Conservation (phyloP, 2,888 invertebrate genomes). For the Glyphotaelius pellucidus region DNA sequence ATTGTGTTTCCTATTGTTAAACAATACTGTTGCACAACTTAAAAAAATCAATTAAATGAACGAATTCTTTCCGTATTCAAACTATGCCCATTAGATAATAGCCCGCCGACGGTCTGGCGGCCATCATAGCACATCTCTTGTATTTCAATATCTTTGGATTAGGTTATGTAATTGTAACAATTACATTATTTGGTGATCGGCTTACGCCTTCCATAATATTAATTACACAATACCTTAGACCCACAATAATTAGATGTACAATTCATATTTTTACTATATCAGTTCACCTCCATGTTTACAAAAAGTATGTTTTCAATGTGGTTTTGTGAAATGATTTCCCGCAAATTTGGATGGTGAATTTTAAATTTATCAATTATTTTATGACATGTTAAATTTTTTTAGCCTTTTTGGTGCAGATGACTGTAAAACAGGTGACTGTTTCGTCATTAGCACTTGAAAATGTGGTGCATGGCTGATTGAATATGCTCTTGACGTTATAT, state of each 20-base stretch:
- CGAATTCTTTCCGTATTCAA: too few relatives aligned
- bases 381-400: not conserved
- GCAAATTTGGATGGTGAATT: not conserved
- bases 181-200: not conserved
- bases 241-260: not conserved
- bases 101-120: too few relatives aligned
- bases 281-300: not conserved
- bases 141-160: too few relatives aligned
- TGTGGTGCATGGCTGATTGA: not conserved
- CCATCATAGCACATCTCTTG: too few relatives aligned
- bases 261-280: not conserved
- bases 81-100: too few relatives aligned
- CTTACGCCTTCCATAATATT: not conserved
- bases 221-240: not conserved
- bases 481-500: not conserved
- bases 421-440: not conserved
- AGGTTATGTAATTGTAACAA: not conserved
- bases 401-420: not conserved
- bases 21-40: too few relatives aligned
- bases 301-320: not conserved
- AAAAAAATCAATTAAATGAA: too few relatives aligned
- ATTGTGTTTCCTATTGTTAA: too few relatives aligned
- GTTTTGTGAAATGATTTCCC: not conserved
- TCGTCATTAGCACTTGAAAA: not conserved
- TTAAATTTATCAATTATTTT: not conserved